phyloP scores from a whole-genome alignment of 92 coral and sea anemone species.

The Zoanthus gigantus region DNA sequence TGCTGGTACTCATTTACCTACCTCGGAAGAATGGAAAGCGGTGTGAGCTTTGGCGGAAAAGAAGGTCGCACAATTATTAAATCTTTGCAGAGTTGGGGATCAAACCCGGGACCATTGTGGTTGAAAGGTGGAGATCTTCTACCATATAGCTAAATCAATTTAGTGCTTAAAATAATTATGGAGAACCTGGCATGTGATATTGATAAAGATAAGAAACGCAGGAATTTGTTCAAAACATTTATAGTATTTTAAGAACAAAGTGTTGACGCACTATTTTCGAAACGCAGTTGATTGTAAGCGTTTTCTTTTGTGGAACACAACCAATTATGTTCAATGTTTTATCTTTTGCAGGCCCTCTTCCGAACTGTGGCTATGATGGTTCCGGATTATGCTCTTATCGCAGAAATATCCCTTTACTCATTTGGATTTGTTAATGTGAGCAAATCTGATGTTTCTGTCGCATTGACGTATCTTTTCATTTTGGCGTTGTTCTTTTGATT shows the following conservation, averaged over 20 bases:
- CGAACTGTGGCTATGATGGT: slow-evolving; percentile 99
- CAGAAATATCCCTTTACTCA: slow-evolving; percentile 97
- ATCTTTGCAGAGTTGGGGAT: too few species aligned
- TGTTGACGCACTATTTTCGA: not conserved
- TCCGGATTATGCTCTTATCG: slow-evolving; percentile 97
- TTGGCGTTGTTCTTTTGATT: too few species aligned
- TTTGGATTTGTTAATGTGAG: slow-evolving; percentile 97
- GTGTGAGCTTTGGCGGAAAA: too few species aligned
- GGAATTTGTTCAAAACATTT: not conserved
- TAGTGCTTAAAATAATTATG: too few species aligned
- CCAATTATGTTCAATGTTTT: not conserved
- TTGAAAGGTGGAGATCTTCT: too few species aligned
- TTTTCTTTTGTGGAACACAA: not conserved
- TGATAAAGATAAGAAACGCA: not conserved
- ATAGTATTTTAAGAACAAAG: not conserved
- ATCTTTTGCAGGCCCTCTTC: slow-evolving; percentile 80
- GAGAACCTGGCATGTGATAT: too few species aligned
- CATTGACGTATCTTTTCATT: too few species aligned
- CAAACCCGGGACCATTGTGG: too few species aligned
- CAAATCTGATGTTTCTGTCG: not conserved
- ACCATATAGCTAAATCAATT: too few species aligned
- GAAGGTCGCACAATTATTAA: too few species aligned
- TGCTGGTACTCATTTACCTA: too few species aligned
- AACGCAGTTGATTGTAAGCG: not conserved
- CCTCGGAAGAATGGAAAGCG: too few species aligned